Conservation (phyloP, 2,113 vertebrate species). For the Poecile atricapillus region DNA sequence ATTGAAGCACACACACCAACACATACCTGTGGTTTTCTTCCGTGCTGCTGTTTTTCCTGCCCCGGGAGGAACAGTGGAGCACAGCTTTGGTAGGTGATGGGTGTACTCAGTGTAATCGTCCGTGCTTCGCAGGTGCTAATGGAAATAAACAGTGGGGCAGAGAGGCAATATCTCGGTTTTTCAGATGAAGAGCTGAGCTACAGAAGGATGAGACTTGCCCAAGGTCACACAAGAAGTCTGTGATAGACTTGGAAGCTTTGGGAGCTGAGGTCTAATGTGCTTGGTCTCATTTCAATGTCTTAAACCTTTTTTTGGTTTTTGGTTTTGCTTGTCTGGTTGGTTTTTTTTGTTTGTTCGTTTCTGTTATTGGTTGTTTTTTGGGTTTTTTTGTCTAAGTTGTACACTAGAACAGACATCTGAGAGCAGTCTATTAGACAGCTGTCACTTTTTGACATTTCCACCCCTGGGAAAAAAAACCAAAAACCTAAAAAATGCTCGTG, state of each 20-base stretch:
- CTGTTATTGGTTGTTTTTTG: no score
- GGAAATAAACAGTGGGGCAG: background rate
- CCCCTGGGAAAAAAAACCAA: background rate
- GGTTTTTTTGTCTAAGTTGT: background rate
- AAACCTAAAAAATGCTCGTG: background rate
- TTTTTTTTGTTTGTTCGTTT: no score
- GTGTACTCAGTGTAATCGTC: background rate
- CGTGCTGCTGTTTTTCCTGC: background rate
- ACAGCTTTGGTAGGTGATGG: background rate
- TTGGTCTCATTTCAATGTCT: background rate
- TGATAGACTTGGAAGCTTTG: background rate
- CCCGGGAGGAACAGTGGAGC: background rate
- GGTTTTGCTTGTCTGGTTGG: no score
- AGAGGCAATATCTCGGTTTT: background rate
- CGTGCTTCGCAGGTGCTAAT: background rate
- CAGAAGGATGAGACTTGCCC: background rate
- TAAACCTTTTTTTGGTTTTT: background rate
- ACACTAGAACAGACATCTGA: background rate
- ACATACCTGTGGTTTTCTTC: background rate
- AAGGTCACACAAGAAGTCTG: slow-evolving; percentile 56
- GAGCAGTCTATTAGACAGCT: background rate
- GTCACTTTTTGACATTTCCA: background rate
- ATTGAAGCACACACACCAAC: background rate
- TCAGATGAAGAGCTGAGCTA: background rate
- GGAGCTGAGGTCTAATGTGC: background rate